Evolutionary conservation across 2,888 invertebrate genomes (phyloP).

Genomic region (Portevinia maculata): DNA sequence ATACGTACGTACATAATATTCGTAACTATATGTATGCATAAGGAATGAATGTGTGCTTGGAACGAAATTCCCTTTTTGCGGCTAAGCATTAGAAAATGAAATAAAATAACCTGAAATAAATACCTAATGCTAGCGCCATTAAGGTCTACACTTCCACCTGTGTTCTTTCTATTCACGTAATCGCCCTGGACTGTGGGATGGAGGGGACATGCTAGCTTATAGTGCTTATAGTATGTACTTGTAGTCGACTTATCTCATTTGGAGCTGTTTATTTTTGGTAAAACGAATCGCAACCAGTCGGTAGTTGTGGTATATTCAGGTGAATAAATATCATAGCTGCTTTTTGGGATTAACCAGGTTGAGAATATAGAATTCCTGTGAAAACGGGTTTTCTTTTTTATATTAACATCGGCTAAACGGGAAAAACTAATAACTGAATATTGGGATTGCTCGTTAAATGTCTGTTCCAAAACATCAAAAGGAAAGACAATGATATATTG

Average conservation of each 20-base stretch:
- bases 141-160: conserved; percentile 67
- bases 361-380: conserved; percentile 1
- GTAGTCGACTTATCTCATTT: conserved; percentile 18
- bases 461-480: conserved; percentile 5
- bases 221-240: conserved; percentile 5
- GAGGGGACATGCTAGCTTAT: conserved; percentile 24
- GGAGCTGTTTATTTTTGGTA: conserved; percentile 8
- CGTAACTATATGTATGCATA: neutral
- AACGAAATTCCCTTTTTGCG: conserved; percentile 51
- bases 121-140: conserved; percentile 70
- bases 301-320: conserved; percentile 41
- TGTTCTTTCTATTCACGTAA: conserved; percentile 50
- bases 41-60: conserved; percentile 16
- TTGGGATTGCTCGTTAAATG: neutral
- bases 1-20: neutral
- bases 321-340: conserved; percentile 22
- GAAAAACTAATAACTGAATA: conserved; percentile 5
- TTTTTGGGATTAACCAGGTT: conserved; percentile 28
- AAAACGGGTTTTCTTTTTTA: neutral
- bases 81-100: conserved; percentile 66
- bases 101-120: conserved; percentile 71
- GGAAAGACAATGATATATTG: too few relatives aligned
- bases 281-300: neutral
- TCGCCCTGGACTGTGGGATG: conserved; percentile 27
- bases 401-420: neutral